Evolutionary conservation across 2,113 vertebrate genomes (phyloP), one percentile per base, ranked within the genome.

Genomic region (Chionodraco myersi): DNA sequence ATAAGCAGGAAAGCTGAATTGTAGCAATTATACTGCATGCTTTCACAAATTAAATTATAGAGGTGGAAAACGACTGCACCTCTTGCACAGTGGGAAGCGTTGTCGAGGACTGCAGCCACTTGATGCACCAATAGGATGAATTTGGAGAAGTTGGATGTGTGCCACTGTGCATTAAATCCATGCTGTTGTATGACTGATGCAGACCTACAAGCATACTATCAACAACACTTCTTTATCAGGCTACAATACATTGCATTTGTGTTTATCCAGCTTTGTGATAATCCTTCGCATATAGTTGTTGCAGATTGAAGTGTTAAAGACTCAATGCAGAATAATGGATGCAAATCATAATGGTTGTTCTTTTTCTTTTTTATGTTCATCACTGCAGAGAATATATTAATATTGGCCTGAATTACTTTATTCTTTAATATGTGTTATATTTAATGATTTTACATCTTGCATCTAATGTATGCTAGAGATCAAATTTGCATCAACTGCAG

Each of bases 111-210:
- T 77, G 89, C 84, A 72, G 90, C 91, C 93, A 94, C 93, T 94
- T 94, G 93, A 94, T 93, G 93, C 93, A 91, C 90, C 88, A 89
- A 81, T 84, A 78, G 84, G 84, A 86, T 84, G 89, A 82, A 60
- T 91, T 88, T 84, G 76, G 81, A 75, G 75, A 92, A 92, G 86
- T 92, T 93, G 90, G 89, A 90, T 41, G 80, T 61, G 62, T 82
- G 89, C 91, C 92, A 90, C 87, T 71, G 75, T 63, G 82, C 88
- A 69, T 78, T 83, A 45, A 73, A 81, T 72, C 72, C 80, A 74
- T 21, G 71, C 67, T 70, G 77, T 57, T 74, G 54, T 81, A 72
- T 63, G 48, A 34, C 15, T 68, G 41, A 75, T 54, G 75, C 83
- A 82, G 76, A 75, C 41, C 72, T 69, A 70, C 48, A 79, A 48